Percentiles rank a stretch among this genome's conserved stretches.
These are phyloP conservation scores for Gambusia holbrooki DNA, from an alignment of 2,113 vertebrate genomes.

Conservation along the genomic window DNA sequence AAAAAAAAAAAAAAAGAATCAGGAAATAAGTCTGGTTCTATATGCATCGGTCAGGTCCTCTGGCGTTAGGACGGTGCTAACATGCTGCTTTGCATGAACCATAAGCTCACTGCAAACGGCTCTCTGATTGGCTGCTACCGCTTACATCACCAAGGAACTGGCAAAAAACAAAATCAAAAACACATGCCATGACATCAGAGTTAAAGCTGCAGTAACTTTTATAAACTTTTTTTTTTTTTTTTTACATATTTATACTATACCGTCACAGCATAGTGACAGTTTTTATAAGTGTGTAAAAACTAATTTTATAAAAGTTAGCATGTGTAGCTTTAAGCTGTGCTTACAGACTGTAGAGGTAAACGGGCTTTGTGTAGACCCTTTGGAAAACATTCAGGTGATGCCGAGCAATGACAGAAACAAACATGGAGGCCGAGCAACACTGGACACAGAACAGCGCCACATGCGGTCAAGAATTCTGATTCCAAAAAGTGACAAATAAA, in stretches of 20 bases:
- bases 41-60: slow-evolving; percentile 64
- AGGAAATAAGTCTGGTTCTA: slow-evolving; percentile 49
- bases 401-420: slow-evolving; percentile 5
- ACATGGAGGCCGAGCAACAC: slow-evolving; percentile 3
- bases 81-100: slow-evolving; percentile 1
- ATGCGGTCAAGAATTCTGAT: slow-evolving; percentile 68
- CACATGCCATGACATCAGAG: no score
- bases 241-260: no score
- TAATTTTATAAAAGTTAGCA: no score
- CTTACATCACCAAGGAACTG: no score
- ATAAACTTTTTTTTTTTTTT: no score
- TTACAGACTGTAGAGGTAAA: no score
- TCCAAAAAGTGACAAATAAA: slow-evolving; percentile 57
- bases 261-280: no score
- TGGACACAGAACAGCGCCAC: background rate
- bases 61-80: slow-evolving; percentile 20
- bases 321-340: no score
- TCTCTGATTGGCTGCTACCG: background rate
- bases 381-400: background rate
- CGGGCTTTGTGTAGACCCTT: no score
- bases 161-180: no score
- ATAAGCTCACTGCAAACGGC: background rate
- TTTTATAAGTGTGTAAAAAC: no score
- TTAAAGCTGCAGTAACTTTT: no score
- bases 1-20: slow-evolving; percentile 10